Evolutionary conservation across 1,140 invertebrate species (phyloP), one percentile per base, ranked within the genome.

Genomic region (Doryteuthis pealeii): DNA sequence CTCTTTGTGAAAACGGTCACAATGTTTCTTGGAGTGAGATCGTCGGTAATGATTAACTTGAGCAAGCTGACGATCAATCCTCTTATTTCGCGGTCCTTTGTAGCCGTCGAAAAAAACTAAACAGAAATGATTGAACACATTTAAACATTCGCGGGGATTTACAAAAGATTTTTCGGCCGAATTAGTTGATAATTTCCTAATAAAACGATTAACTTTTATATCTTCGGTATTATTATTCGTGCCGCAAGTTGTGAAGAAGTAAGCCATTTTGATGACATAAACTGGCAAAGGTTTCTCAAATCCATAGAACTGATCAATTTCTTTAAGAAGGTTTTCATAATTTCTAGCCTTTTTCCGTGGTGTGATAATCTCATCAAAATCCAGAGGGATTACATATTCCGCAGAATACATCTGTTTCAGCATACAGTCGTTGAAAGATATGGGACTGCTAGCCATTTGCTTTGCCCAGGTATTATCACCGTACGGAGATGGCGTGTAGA

Each of bases 351-450:
- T 18, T 49, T 15, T 15, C 28, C 2, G 15, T 66, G 65, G 65
- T 14, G 28, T 26, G 14, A 66, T 14, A 26, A 66, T 31, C 26
- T 66, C 65, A 66, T 66, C 65, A 66, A 66, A 66, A 26, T 66
- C 65, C 0, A 66, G 15, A 14, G 65, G 65, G 14, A 66, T 66
- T 12, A 66, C 26, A 66, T 66, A 66, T 26, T 31, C 65, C 22
- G 22, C 22, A 22, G n/a, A 26, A 66, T 66, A 66, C 65, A 66
- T 66, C 12, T 66, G 22, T 66, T 26, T 14, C 14, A n/a, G 30
- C 65, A 66, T 66, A 26, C 65, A 66, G 26, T 66, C 65, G 1
- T 66, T 66, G 65, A 1, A 66, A 31, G 65, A 66, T 14, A 66
- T 66, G 10, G 65, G 65, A 66, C 65, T 66, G 26, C 65, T 66